These are phyloP conservation scores for Heloderma charlesbogerti DNA, from an alignment of 2,113 vertebrate genomes.

Conservation along the genomic window DNA sequence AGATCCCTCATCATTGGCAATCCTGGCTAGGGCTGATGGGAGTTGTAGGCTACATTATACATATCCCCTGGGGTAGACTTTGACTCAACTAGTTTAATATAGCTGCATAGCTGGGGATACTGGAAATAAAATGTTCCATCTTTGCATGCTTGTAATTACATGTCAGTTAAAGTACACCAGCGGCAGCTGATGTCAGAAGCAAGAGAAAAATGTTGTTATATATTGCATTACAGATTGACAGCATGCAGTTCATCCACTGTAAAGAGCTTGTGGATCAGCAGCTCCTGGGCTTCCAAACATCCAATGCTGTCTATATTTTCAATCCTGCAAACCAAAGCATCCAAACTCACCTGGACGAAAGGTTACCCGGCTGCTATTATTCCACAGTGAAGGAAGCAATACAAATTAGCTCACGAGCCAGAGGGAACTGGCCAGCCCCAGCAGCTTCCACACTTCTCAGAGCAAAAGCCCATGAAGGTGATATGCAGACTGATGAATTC, in stretches of 20 bases:
- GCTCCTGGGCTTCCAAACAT: slow-evolving; percentile 63
- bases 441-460: background rate
- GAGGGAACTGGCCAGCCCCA: background rate
- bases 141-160: background rate
- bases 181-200: background rate
- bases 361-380: slow-evolving; percentile 30
- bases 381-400: background rate
- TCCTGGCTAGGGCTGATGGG: no score
- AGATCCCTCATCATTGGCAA: background rate
- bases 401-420: background rate
- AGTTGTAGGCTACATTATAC: background rate
- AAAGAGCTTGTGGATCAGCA: slow-evolving; percentile 79
- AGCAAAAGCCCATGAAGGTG: background rate
- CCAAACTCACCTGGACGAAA: slow-evolving; percentile 3
- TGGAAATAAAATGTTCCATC: background rate
- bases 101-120: background rate
- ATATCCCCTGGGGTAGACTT: background rate
- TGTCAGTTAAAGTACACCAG: background rate
- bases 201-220: background rate
- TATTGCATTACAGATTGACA: slow-evolving; percentile 68
- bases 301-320: slow-evolving; percentile 74
- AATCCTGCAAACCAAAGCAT: slow-evolving; percentile 48
- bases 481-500: slow-evolving; percentile 67
- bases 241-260: slow-evolving; percentile 75
- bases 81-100: background rate